Evolutionary conservation across 2,113 vertebrate genomes (phyloP).

Genomic region (Salvelinus namaycush): DNA sequence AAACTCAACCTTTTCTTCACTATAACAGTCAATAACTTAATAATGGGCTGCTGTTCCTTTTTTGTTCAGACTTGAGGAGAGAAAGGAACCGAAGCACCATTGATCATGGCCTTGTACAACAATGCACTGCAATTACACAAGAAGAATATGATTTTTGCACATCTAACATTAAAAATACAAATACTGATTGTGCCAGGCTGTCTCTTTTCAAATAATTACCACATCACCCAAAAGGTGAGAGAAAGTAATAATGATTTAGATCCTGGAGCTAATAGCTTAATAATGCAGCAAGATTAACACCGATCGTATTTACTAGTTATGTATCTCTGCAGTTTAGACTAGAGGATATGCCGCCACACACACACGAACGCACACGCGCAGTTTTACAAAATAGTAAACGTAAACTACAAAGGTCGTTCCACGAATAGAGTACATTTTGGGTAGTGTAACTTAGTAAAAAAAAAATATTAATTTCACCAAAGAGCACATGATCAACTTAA

Average conservation of each 20-base stretch:
- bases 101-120: slow-evolving; percentile 30
- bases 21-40: slow-evolving; percentile 26
- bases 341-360: background rate
- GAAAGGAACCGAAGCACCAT: slow-evolving; percentile 45
- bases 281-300: slow-evolving; percentile 40
- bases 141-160: slow-evolving; percentile 40
- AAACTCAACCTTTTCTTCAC: slow-evolving; percentile 26
- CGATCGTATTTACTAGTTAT: slow-evolving; percentile 45
- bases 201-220: slow-evolving; percentile 51
- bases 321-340: background rate
- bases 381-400: background rate
- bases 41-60: slow-evolving; percentile 24
- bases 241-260: slow-evolving; percentile 53
- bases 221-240: slow-evolving; percentile 59
- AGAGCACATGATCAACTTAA: too few relatives aligned
- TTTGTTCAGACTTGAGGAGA: slow-evolving; percentile 38
- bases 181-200: slow-evolving; percentile 28
- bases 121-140: slow-evolving; percentile 41
- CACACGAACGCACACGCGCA: background rate
- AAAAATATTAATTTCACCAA: too few relatives aligned
- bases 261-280: slow-evolving; percentile 46
- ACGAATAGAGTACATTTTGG: too few relatives aligned
- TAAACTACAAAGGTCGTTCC: too few relatives aligned
- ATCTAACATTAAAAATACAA: slow-evolving; percentile 52
- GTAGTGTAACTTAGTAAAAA: too few relatives aligned